Percentiles rank a stretch among this genome's conserved stretches.
Evolutionary conservation across 1,140 invertebrate species (phyloP).

Genomic region (Pteromalus puparum): DNA sequence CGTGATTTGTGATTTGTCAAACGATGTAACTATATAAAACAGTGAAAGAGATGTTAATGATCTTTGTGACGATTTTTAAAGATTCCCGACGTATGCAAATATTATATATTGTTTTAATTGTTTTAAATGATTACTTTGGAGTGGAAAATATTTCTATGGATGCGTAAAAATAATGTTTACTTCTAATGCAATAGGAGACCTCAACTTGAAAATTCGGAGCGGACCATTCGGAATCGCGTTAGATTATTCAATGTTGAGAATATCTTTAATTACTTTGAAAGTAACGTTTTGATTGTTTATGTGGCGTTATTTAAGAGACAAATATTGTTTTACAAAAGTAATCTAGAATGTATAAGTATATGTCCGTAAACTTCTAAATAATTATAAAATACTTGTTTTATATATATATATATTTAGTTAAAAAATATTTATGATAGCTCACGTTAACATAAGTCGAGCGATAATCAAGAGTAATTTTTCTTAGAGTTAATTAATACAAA

Average conservation of each 20-base stretch:
- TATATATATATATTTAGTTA: constrained; percentile 9
- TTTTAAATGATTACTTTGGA: constrained; percentile 39
- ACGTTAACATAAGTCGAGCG: background rate
- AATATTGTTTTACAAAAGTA: constrained; percentile 51
- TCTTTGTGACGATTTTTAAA: constrained; percentile 24
- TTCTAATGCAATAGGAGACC: background rate
- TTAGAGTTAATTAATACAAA: constrained; percentile 6
- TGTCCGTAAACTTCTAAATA: constrained; percentile 43
- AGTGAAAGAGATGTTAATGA: constrained; percentile 44
- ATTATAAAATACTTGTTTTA: constrained; percentile 47
- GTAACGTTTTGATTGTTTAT: constrained; percentile 45
- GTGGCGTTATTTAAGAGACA: constrained; percentile 14
- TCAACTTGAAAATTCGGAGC: constrained; percentile 16
- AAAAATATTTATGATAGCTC: constrained; percentile 24
- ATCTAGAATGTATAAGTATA: constrained; percentile 40
- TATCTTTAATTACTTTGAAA: constrained; percentile 38
- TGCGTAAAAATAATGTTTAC: background rate
- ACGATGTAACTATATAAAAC: constrained; percentile 46
- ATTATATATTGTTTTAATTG: constrained; percentile 27
- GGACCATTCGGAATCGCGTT: constrained; percentile 6
- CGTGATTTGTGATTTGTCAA: constrained; percentile 52
- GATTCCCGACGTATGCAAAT: constrained; percentile 2
- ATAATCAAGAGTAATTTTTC: constrained; percentile 41
- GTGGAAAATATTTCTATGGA: constrained; percentile 19
- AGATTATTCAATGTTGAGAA: constrained; percentile 21